Percentiles rank a stretch among this genome's conserved stretches.
phyloP scores from a whole-genome alignment of 2,113 vertebrate species.

The Eclectus roratus region DNA sequence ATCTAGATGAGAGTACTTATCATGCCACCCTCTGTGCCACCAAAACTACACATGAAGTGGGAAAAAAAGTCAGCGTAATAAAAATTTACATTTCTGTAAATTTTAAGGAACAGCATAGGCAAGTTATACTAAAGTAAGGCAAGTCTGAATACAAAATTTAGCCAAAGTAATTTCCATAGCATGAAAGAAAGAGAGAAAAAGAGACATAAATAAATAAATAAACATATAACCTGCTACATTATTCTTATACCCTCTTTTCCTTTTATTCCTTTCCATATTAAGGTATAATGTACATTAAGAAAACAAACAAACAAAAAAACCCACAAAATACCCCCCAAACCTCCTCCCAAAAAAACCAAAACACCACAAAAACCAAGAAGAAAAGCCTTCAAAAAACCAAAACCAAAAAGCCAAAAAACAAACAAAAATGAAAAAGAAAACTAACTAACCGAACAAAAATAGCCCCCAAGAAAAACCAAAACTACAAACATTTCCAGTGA shows the following conservation, averaged over 20 bases:
- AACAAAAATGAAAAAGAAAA: background rate
- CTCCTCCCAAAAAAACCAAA: too few relatives aligned
- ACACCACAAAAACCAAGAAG: too few relatives aligned
- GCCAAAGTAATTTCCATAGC: background rate
- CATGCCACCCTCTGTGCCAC: background rate
- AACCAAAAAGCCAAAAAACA: background rate
- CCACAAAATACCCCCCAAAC: too few relatives aligned
- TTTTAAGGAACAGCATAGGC: background rate
- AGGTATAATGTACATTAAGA: background rate
- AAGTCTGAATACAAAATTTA: background rate
- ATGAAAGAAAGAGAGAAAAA: background rate
- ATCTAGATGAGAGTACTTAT: background rate
- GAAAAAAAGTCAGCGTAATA: background rate
- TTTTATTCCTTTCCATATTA: background rate
- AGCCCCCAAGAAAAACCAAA: background rate
- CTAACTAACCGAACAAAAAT: background rate
- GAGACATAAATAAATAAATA: background rate
- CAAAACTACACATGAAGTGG: background rate
- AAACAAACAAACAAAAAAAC: background rate
- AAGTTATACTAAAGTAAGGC: background rate
- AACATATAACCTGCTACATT: background rate
- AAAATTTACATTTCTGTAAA: background rate
- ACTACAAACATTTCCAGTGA: background rate
- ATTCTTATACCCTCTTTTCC: background rate
- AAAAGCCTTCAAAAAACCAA: background rate